Percentiles rank a stretch among this genome's conserved stretches.
These are phyloP conservation scores for Limnephilus lunatus DNA, from an alignment of 2,888 invertebrate genomes.

Conservation along the genomic window DNA sequence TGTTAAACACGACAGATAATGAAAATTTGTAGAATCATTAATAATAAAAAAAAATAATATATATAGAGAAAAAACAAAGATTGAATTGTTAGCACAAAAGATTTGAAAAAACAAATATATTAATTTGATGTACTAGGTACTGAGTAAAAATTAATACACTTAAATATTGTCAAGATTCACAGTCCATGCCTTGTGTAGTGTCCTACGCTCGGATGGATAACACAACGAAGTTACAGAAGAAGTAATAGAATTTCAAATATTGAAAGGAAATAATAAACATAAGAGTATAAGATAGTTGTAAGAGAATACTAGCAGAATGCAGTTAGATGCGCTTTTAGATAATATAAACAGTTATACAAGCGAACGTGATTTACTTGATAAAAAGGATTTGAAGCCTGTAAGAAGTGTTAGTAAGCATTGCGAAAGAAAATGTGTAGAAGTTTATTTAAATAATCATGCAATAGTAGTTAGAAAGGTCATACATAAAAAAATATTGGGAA, in stretches of 20 bases:
- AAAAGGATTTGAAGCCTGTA: slow-evolving; percentile 34
- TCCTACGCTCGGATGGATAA: not conserved
- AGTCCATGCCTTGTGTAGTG: not conserved
- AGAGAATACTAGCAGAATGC: slow-evolving; percentile 31
- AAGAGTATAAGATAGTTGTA: slow-evolving; percentile 18
- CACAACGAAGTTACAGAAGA: not conserved
- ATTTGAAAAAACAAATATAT: slow-evolving; percentile 30
- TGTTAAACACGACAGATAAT: slow-evolving; percentile 57
- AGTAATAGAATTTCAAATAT: not conserved
- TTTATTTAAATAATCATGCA: slow-evolving; percentile 19
- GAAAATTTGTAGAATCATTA: slow-evolving; percentile 49
- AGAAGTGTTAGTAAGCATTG: slow-evolving; percentile 38
- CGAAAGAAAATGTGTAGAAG: slow-evolving; percentile 4
- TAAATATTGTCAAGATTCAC: slow-evolving; percentile 26
- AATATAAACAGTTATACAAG: slow-evolving; percentile 20
- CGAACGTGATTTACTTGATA: slow-evolving; percentile 5
- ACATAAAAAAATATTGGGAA: not conserved
- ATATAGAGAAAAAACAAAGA: slow-evolving; percentile 42
- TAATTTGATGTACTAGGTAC: not conserved
- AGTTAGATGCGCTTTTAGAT: slow-evolving; percentile 35
- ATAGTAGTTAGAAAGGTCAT: slow-evolving; percentile 3
- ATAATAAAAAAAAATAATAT: slow-evolving; percentile 49
- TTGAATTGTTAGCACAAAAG: slow-evolving; percentile 59
- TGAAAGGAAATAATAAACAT: slow-evolving; percentile 18
- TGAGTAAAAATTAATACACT: not conserved